A percentile compares a stretch with the other conserved stretches of the same genome.
Conservation (phyloP, 2,113 vertebrate species). For the Leptosomus discolor region DNA sequence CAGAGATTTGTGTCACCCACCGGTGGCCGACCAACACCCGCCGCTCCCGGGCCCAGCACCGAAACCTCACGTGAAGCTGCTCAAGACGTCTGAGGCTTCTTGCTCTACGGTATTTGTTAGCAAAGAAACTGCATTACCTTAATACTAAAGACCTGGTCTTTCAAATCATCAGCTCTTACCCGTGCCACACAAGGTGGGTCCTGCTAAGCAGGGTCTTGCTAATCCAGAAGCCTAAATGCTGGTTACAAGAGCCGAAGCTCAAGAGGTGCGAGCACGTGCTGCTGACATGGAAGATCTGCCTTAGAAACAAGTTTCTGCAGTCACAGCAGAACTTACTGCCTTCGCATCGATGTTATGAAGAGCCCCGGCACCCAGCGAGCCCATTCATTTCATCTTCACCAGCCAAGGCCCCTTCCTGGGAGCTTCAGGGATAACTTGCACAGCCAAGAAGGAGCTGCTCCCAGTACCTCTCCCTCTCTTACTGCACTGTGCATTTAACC, state of each 20-base stretch:
- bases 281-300: background rate
- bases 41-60: background rate
- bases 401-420: background rate
- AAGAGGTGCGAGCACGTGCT: fast-evolving
- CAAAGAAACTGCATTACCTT: background rate
- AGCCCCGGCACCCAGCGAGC: background rate
- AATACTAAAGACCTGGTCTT: background rate
- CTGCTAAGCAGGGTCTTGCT: fast-evolving
- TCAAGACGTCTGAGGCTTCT: background rate
- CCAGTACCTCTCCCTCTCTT: background rate
- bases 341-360: background rate
- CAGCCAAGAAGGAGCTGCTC: background rate
- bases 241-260: no score
- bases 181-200: no score
- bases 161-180: background rate
- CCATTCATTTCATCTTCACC: background rate
- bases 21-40: no score
- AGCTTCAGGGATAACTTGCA: background rate
- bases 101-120: background rate
- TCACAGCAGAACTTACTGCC: background rate
- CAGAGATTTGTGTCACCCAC: background rate
- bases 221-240: background rate
- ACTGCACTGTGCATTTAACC: background rate
- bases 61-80: background rate
- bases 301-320: background rate